Percentiles rank a stretch among this genome's conserved stretches.
Conservation (phyloP, 37 sponge, comb jelly and placozoan genomes). For the Oopsacas minuta region DNA sequence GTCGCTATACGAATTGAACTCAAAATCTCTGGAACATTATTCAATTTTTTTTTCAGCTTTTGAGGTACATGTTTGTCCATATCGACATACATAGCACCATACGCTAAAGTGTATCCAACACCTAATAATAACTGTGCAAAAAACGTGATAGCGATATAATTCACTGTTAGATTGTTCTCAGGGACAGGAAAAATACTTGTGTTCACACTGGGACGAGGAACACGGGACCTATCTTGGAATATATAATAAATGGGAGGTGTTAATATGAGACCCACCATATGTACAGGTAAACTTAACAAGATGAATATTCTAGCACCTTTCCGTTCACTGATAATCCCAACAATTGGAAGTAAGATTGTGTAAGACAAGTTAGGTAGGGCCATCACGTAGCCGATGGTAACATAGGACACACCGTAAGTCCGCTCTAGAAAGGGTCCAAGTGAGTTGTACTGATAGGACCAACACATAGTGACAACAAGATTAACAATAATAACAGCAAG, state of each 20-base stretch:
- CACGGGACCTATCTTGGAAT: background rate
- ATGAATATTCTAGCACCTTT: background rate
- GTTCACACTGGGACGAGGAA: background rate
- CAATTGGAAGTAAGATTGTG: background rate
- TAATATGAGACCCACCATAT: background rate
- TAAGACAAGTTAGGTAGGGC: background rate
- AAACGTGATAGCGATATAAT: background rate
- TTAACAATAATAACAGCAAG: background rate
- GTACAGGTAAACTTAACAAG: background rate
- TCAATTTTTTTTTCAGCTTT: background rate
- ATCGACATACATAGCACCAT: background rate
- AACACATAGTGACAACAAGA: background rate
- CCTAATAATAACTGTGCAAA: background rate
- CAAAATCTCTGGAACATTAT: background rate
- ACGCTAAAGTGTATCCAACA: background rate
- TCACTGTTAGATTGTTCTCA: background rate
- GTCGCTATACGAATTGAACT: background rate
- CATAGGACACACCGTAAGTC: background rate
- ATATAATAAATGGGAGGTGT: background rate
- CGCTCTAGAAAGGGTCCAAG: background rate
- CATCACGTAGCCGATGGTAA: background rate
- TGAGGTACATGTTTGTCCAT: background rate
- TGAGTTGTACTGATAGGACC: slow-evolving; percentile 4
- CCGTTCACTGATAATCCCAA: background rate
- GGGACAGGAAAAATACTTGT: background rate